Evolutionary conservation across 2,888 invertebrate species (phyloP), one percentile per base, ranked within the genome.

Genomic region (Andrena fulva): DNA sequence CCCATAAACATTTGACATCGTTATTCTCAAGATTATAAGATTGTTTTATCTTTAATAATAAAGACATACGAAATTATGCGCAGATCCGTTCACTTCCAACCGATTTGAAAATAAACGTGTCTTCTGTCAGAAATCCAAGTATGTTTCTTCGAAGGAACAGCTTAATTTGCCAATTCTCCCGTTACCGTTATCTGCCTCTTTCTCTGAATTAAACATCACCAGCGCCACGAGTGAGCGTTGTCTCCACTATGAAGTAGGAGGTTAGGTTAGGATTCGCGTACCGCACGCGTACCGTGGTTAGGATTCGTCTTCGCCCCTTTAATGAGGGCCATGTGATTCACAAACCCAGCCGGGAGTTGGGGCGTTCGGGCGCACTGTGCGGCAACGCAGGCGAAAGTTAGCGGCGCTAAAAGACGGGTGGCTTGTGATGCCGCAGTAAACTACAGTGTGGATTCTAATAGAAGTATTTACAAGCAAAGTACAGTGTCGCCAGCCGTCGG

Each of bases 401-500:
- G 89, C 91, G 91, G 90, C 90, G 88, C 89, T 92, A 91, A 69
- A 88, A 63, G 24, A 88, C 86, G 87, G 84, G 88, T 88, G 85
- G 87, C 87, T 86, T 80, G 87, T 87, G 87, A 87, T 83, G 87
- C 87, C 90, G 89, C 89, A 91, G 86, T 87, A 90, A 90, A 88
- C 91, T 91, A 92, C 91, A 62, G 87, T 90, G 89, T 89, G 85
- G 87, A 86, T 85, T 90, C 89, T 89, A 89, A 73, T 86, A 84
- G 80, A 86, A 81, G 85, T 92, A 93, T 92, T 92, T 93, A 93
- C 93, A 93, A 92, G 92, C 93, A 92, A 94, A 95, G 78, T 86
- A 84, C 77, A 80, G 79, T 80, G 66, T 82, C 20, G 59, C 33
- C 56, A 48, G 54, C 54, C n/a, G 67, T 78, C 52, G 70, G 35